These are phyloP conservation scores for Hirtodrosophila alboralis DNA, from an alignment of 2,888 invertebrate genomes.

Conservation along the genomic window DNA sequence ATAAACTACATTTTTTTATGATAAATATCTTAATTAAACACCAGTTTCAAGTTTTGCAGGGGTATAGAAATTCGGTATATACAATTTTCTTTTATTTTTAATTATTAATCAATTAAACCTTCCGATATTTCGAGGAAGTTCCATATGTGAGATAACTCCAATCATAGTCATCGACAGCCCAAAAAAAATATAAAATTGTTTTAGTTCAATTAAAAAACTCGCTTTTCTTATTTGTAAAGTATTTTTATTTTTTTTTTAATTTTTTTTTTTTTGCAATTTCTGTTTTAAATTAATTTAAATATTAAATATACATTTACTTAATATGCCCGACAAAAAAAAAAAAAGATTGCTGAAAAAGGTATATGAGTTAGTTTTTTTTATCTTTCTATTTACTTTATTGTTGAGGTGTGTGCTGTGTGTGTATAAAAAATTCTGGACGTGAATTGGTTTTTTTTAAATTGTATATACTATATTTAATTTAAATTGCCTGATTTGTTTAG, in stretches of 20 bases:
- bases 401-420: conserved; percentile 12
- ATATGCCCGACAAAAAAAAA: conserved; percentile 52
- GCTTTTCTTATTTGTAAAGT: conserved; percentile 18
- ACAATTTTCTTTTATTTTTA: too few species aligned
- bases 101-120: too few species aligned
- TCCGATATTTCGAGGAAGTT: too few species aligned
- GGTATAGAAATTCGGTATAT: too few species aligned
- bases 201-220: too few species aligned
- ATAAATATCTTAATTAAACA: too few species aligned
- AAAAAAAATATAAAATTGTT: too few species aligned
- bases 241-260: conserved; percentile 24
- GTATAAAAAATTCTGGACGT: background rate
- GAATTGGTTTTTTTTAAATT: too few species aligned
- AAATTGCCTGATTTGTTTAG: conserved; percentile 23
- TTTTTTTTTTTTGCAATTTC: conserved; percentile 33
- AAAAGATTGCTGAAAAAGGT: conserved; percentile 28
- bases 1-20: too few species aligned
- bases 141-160: too few species aligned
- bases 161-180: too few species aligned
- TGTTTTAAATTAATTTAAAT: conserved; percentile 59
- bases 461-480: conserved; percentile 14
- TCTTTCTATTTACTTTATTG: conserved; percentile 15
- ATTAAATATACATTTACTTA: conserved; percentile 72
- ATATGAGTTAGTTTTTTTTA: conserved; percentile 10
- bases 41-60: too few species aligned